Evolutionary conservation across 1,140 invertebrate species (phyloP), one percentile per base, ranked within the genome.

Genomic region (Cotesia vestalis): DNA sequence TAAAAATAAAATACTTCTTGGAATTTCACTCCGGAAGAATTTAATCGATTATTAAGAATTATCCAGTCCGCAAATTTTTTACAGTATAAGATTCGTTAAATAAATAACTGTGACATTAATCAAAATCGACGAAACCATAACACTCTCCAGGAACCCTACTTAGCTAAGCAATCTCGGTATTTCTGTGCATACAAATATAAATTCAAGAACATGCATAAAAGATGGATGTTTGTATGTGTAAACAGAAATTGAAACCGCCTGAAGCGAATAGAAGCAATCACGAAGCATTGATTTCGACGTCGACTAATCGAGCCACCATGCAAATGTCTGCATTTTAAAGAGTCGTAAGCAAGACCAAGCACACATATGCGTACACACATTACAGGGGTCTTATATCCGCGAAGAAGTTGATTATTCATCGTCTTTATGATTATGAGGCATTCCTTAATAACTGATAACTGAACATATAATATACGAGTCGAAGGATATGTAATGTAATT

Each of bases 271-370:
- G 27, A 27, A 74, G 76, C 76, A 78, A 78, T 78, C 76, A 74
- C 71, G 34, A 69, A 11, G 73, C 74, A 74, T 78, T 78, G 76
- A 78, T 78, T 78, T 78, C 62, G 73, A 74, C 73, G 73, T 63
- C 62, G 60, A 76, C 76, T 76, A 73, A 76, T 76, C 73, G 75
- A 68, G 67, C 72, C 34, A 57, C 53, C 59, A 75, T 77, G 76
- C 72, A 72, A 77, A 77, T 77, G 69, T 61, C 14, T 73, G 76
- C 68, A 73, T 77, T 77, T 77, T 73, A 75, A 77, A 51, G 71
- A 64, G 46, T 73, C 70, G 59, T 69, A 69, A 69, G 61, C 59
- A 69, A 69, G 55, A 14, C 57, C 55, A 61, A 59, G 53, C 11
- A 46, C 11, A 11, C 40, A 46, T 11, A 46, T 11, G 40, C 40